Base-by-base conservation (phyloP, 1,140 invertebrate species). In the Tenebrio molitor region DNA sequence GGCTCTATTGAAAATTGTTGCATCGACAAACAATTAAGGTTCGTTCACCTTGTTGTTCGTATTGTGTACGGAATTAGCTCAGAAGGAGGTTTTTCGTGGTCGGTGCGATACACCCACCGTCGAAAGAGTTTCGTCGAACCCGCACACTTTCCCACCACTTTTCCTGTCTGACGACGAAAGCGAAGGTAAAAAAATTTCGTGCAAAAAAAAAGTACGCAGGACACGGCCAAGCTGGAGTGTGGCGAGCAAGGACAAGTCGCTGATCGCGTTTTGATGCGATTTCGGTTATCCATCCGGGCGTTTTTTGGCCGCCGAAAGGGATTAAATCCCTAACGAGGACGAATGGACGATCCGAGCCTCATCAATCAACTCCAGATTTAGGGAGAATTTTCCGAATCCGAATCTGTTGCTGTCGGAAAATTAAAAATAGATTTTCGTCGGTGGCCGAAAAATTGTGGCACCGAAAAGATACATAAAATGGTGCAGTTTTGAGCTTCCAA, bases 71-170 rank as follows among this genome's bases (percentile, higher is more conserved):
- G 15, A 44, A 44, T 44, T 44, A 17, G 41, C 41, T 44, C 19
- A 23, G 36, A 41, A 41, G 4, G 2, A 41, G 21, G 21, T n/a
- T 50, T 50, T 44, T 29, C 8, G 25, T 29, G 8, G 3, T 29
- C 8, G 2, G 14, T 39, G 62, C 62, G 62, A 65, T 65, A 65
- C 62, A 65, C 62, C 62, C 14, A 62, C 50, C 2, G 12, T n/a
- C 2, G 2, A 7, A 41, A 41, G 12, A 21, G 21, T 21, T 21
- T 46, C 16, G 6, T 17, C 14, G 8, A 50, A 50, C 44, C 44
- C 17, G 7, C 44, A 50, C 42, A n/a, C 36, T 41, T 41, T 14
- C 36, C 12, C 2, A 4, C 7, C 36, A 29, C 3, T 29, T 41
- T 41, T 41, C 36, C 36, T 41, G 12, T n/a, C 29, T n/a, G n/a